Base-by-base conservation (phyloP, 1,140 invertebrate species). In the Trichonephila clavipes region DNA sequence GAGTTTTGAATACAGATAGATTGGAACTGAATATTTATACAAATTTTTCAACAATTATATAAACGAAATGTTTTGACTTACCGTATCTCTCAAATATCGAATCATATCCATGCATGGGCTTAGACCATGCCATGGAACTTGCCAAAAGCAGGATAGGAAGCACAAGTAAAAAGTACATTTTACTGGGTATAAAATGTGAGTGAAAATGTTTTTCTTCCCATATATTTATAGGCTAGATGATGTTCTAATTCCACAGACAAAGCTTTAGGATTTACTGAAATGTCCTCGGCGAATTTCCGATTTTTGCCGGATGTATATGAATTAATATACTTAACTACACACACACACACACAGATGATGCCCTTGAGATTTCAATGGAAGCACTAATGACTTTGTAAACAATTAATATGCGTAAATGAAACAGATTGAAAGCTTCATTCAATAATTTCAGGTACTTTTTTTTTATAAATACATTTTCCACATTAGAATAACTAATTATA, bases 81-180 rank as follows among this genome's bases (percentile, higher is more conserved):
- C 86, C 86, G 34, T 66, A 62, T 88, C 86, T 66, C 64, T 88
- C 86, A 88, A 66, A 66, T 40, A 88, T 24, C 18, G 28, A 64
- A 10, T 88, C 28, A 21, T 8, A 62, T 34, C 34, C 18, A 19
- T 88, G 61, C 86, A 88, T 62, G 12, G 61, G 86, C 18, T 40
- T 66, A 8, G 86, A 64, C 18, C 61, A 88, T 21, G 28, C 59
- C 0, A 85, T n/a, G 14, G 24, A 77, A 77, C 24, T 18, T 18
- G 28, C 16, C 12, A 24, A 77, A 18, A 77, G 69, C 24, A 77
- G 28, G 40, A 77, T 0, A 40, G 18, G 0, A 6, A 77, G 28
- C 16, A 77, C 28, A 40, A 28, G 14, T 12, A 34, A 40, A 34
- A 77, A 77, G 28, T 34, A 5, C 69, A 77, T 77, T 34, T 77